Percentiles rank a stretch among this genome's conserved stretches.
These are phyloP conservation scores for Carcharodon carcharias DNA, from an alignment of 2,797 vertebrate genomes.

Conservation along the genomic window DNA sequence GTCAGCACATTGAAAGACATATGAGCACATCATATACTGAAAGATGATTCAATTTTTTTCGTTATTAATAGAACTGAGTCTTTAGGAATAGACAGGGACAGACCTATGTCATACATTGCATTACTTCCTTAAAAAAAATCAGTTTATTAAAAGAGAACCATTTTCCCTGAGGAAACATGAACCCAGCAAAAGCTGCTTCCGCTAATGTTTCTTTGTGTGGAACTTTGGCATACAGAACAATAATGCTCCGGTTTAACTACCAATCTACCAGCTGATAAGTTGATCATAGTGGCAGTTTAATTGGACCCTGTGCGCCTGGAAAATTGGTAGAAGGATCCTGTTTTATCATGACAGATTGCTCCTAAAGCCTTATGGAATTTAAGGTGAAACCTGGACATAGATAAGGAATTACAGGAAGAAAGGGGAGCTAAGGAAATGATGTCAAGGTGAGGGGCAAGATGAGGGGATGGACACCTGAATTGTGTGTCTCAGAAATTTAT, in stretches of 20 bases:
- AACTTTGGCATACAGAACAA: background rate
- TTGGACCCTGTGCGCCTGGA: background rate
- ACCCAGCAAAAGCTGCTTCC: background rate
- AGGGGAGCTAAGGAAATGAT: background rate
- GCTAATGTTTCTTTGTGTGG: too few relatives aligned
- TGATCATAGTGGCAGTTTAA: background rate
- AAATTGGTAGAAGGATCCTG: background rate
- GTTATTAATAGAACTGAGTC: background rate
- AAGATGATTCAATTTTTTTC: background rate
- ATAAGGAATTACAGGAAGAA: background rate
- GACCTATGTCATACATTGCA: background rate
- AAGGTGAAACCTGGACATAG: background rate
- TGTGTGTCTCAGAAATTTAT: background rate
- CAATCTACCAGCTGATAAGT: background rate
- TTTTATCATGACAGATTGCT: background rate
- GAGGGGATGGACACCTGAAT: background rate
- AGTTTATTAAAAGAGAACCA: background rate
- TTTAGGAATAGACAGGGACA: background rate
- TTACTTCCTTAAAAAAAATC: background rate
- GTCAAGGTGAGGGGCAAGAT: background rate
- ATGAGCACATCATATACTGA: background rate
- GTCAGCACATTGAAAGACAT: background rate
- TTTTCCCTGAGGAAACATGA: background rate
- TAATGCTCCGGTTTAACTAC: background rate
- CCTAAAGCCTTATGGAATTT: background rate